Base-by-base conservation (phyloP, 2,113 vertebrate species). In the Donacobius atricapilla region DNA sequence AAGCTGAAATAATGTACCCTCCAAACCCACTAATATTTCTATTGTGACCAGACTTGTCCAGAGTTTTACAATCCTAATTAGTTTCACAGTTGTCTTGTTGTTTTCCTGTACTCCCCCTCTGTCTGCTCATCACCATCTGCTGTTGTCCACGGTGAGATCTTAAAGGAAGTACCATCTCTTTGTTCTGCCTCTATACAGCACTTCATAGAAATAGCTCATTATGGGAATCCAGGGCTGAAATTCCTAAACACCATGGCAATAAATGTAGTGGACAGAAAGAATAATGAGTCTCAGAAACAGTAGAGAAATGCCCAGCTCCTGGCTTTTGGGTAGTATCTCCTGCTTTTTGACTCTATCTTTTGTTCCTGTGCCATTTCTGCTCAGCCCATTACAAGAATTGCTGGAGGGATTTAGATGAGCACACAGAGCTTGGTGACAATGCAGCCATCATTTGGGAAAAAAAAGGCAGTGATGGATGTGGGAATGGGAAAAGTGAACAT, bases 21-120 rank as follows among this genome's bases (percentile, higher is more conserved):
- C 64, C 72, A 89, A 94, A 93, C 15, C 83, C 91, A 93, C 91
- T 89, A 94, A 97, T 97, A 96, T 96, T 94, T 94, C 93, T 89
- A 82, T 92, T 95, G 86, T 97, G 83, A 91, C 94, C 93, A 94
- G 89, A 68, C 95, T 93, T 93, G 94, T 94, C 94, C 95, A 91
- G 94, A 94, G 93, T 93, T 97, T 96, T 97, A 97, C 94, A 92
- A 94, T 94, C 91, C 93, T 95, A 97, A 96, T 97, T 97, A 97
- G 91, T 96, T 96, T 97, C 95, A 96, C 95, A 97, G 94, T 97
- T 94, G 96, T 96, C 95, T 90, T 96, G 20, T 96, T 97, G 95
- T 96, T 97, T 97, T 95, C 94, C 91, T 92, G 83, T 68, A 95
- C 91, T 95, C 95, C 91, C 95, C 94, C 94, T 96, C 94, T 97